phyloP scores from a whole-genome alignment of 2,888 invertebrate species.

The Halocaridina rubra region DNA sequence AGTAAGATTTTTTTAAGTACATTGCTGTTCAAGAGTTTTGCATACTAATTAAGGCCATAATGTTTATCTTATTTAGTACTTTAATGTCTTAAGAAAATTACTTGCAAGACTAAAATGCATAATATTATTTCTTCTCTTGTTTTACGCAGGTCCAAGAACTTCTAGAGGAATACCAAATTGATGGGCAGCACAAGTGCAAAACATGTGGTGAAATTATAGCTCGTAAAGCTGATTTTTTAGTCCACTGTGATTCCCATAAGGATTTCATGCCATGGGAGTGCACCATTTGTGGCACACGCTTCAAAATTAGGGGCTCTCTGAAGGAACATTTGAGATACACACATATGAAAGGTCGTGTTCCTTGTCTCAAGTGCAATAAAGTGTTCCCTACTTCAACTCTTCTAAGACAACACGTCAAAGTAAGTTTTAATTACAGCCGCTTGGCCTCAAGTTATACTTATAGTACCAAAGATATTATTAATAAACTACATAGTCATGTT shows the following conservation, averaged over 20 bases:
- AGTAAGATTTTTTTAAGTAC: too few species aligned
- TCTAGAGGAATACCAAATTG: constrained; percentile 63
- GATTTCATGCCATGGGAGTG: constrained; percentile 64
- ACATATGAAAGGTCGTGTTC: constrained; percentile 63
- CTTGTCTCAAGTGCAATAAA: constrained; percentile 63
- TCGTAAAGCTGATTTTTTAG: constrained; percentile 62
- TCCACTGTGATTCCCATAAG: constrained; percentile 62
- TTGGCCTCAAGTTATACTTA: too few species aligned
- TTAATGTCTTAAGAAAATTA: too few species aligned
- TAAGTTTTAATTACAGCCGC: too few species aligned
- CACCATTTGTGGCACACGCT: constrained; percentile 62
- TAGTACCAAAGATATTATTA: too few species aligned
- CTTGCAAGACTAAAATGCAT: background rate
- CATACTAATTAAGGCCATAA: too few species aligned
- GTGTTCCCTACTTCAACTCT: constrained; percentile 63
- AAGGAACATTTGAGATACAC: constrained; percentile 64
- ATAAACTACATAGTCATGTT: too few species aligned
- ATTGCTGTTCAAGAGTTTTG: too few species aligned
- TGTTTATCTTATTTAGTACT: too few species aligned
- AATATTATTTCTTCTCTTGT: too few species aligned
- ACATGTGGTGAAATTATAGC: constrained; percentile 53
- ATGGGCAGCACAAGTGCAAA: constrained; percentile 60
- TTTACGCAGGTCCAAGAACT: constrained; percentile 62
- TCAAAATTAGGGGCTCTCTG: constrained; percentile 62
- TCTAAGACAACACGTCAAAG: constrained; percentile 63